Evolutionary conservation across 2,797 vertebrate species (phyloP), one percentile per base, ranked within the genome.

Genomic region (Gymnoscopelus braueri): DNA sequence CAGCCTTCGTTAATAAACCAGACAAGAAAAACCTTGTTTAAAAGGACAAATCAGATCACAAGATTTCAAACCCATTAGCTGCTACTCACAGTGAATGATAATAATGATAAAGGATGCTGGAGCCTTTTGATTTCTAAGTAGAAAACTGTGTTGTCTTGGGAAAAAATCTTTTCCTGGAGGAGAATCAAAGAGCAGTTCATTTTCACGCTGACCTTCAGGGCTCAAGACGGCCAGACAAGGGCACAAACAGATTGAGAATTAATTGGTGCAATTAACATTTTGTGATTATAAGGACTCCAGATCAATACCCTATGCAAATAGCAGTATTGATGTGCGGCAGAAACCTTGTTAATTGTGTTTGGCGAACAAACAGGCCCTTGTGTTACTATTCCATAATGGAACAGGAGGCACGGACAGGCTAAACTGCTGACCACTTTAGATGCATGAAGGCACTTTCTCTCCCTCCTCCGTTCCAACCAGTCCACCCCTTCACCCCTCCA

Each of bases 181-280:
- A 89, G 92, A 95, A 92, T 90, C 87, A 89, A 93, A 89, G 90
- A 91, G 90, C 92, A 90, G 92, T 93, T 95, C 92, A 94, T 92
- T 95, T 92, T 96, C 91, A 85, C 80, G 88, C 94, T 97, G 96
- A 97, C 96, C 96, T 98, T 97, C 95, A 95, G 87, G 79, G 87
- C 93, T 95, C 89, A 92, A 93, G 85, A 89, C 91, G 92, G 92
- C 92, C 92, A 95, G 94, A 90, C 93, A 94, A 92, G 92, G 94
- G 93, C 94, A 93, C 89, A 93, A 95, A 96, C 93, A 96, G 96
- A 96, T 95, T 95, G 95, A 93, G 93, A 97, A 97, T 97, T 98
- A 98, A 98, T 98, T 98, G 96, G 94, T 95, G 92, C 96, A 96
- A 97, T 98, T 99, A 98, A 97, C 95, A 94, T 97, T 97, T 97